These are phyloP conservation scores for Muscicapa comitata DNA, from an alignment of 2,797 vertebrate genomes.

Conservation along the genomic window DNA sequence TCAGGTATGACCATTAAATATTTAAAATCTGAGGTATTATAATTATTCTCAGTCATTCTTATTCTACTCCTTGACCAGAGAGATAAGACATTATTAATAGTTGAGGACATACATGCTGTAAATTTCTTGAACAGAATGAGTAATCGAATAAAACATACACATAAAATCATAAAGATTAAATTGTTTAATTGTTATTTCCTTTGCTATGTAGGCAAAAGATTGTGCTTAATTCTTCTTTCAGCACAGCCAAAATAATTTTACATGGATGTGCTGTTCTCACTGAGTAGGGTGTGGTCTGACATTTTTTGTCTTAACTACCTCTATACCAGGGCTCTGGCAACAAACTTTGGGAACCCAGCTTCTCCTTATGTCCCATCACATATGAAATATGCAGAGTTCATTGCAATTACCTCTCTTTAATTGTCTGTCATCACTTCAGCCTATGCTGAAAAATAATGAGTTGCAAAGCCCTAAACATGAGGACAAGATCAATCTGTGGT, in stretches of 20 bases:
- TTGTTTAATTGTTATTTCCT: not conserved
- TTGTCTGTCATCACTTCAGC: conserved; percentile 38
- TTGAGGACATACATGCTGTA: not conserved
- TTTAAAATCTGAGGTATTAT: not conserved
- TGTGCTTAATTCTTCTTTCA: conserved; percentile 38
- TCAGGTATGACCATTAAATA: not conserved
- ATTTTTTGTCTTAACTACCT: conserved; percentile 48
- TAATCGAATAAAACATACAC: not conserved
- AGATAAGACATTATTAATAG: not conserved
- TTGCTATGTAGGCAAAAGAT: not conserved
- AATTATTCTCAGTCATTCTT: not conserved
- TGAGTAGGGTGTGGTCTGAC: conserved; percentile 23
- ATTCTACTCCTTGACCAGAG: not conserved
- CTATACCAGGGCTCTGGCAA: conserved; percentile 33
- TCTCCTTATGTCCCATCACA: conserved; percentile 4
- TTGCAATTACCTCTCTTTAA: conserved; percentile 1
- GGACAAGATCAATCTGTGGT: conserved; percentile 13
- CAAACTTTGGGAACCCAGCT: conserved; percentile 37
- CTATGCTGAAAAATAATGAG: not conserved
- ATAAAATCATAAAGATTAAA: not conserved
- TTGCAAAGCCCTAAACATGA: not conserved
- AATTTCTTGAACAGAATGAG: not conserved
- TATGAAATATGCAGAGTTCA: not conserved
- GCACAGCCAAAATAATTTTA: not conserved
- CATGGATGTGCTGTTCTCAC: not conserved